Evolutionary conservation across 2,888 invertebrate species (phyloP).

Genomic region (Cephalotes varians): DNA sequence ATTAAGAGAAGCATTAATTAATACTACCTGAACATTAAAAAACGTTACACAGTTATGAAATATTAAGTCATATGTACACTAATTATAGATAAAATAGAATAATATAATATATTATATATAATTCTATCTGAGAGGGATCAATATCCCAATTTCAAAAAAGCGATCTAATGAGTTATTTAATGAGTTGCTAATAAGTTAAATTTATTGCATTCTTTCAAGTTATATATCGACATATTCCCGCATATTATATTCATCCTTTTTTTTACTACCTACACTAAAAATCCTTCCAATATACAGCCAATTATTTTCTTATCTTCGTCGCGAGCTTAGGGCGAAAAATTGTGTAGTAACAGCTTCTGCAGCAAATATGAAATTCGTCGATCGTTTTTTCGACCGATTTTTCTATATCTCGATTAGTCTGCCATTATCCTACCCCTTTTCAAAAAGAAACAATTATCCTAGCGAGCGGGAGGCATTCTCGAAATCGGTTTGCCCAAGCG

Average conservation of each 20-base stretch:
- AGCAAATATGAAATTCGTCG: background rate
- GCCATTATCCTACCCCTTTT: no score
- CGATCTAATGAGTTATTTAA: no score
- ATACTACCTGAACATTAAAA: background rate
- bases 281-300: background rate
- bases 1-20: background rate
- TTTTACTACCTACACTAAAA: background rate
- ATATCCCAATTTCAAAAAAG: background rate
- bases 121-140: background rate
- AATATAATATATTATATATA: background rate
- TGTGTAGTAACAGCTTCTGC: background rate
- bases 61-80: background rate
- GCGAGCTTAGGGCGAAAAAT: background rate
- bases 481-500: conserved; percentile 39
- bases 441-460: conserved; percentile 16
- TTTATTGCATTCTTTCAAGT: background rate
- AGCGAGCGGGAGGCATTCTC: conserved; percentile 1
- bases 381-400: background rate
- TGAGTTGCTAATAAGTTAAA: background rate
- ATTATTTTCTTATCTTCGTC: background rate
- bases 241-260: background rate
- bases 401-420: conserved; percentile 7
- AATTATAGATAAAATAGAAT: conserved; percentile 2
- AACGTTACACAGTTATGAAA: background rate
- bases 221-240: background rate